Percentiles rank a stretch among this genome's conserved stretches.
phyloP scores from a whole-genome alignment of 2,797 vertebrate genomes.

The Pseudochromis fuscus region DNA sequence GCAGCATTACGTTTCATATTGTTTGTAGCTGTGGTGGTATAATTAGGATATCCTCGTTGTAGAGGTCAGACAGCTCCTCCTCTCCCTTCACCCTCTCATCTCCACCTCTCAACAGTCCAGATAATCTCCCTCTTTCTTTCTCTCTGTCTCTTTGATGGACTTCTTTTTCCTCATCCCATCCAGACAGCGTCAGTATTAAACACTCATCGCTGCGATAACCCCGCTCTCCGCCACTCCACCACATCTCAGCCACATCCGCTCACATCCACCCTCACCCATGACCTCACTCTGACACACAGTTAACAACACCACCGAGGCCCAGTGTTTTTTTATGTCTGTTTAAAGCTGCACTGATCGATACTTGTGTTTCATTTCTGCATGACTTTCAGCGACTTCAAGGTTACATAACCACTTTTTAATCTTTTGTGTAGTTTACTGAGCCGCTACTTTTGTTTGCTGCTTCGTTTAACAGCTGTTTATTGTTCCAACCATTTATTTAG shows the following conservation, averaged over 20 bases:
- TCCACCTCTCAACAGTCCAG: constrained; percentile 57
- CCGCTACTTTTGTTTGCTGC: too few relatives aligned
- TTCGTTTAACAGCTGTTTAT: too few relatives aligned
- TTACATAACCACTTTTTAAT: too few relatives aligned
- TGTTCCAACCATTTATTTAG: too few relatives aligned
- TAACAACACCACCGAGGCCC: not conserved
- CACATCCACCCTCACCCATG: constrained; percentile 55
- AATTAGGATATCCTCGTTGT: constrained; percentile 23
- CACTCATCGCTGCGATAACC: constrained; percentile 84
- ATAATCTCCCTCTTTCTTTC: constrained; percentile 56
- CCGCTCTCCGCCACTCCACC: constrained; percentile 68
- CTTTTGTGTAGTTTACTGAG: too few relatives aligned
- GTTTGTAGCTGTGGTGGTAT: constrained; percentile 2
- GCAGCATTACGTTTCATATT: not conserved
- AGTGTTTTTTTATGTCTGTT: too few relatives aligned
- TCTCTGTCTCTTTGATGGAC: constrained; percentile 54
- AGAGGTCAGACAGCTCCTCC: constrained; percentile 62
- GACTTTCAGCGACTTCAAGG: too few relatives aligned
- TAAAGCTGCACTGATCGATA: not conserved
- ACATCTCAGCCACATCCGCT: constrained; percentile 64
- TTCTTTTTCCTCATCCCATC: constrained; percentile 38
- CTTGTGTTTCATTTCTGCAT: too few relatives aligned
- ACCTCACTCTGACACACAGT: constrained; percentile 49
- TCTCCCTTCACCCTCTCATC: constrained; percentile 55
- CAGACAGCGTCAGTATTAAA: constrained; percentile 72